phyloP scores from a whole-genome alignment of 2,113 vertebrate genomes.

The Carettochelys insculpta region DNA sequence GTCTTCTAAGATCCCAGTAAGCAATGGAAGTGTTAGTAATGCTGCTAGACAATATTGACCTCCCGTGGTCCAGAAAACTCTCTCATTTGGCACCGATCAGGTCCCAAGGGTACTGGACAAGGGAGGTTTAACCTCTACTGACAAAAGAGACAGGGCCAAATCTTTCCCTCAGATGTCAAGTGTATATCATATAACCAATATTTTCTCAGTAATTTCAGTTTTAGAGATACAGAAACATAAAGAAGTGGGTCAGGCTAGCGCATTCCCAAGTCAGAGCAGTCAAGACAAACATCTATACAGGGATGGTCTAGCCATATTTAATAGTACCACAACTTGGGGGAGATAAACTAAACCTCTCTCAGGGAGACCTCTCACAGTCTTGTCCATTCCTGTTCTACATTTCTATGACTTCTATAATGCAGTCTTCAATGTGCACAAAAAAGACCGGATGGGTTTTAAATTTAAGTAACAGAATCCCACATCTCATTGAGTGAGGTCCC shows the following conservation, averaged over 20 bases:
- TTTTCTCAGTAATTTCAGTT: background rate
- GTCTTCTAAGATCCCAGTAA: too few species aligned
- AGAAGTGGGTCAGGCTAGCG: background rate
- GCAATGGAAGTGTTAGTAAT: too few species aligned
- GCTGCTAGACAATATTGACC: too few species aligned
- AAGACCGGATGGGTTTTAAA: background rate
- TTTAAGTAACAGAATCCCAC: slow-evolving; percentile 9
- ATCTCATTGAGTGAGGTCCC: background rate
- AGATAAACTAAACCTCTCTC: background rate
- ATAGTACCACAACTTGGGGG: background rate
- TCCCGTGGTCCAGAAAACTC: too few species aligned
- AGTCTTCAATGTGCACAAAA: background rate
- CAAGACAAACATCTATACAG: background rate
- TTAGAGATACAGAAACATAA: background rate
- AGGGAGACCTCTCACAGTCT: background rate
- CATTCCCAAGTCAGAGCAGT: background rate
- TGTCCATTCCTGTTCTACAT: background rate
- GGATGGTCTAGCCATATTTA: background rate
- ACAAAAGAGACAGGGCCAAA: slow-evolving; percentile 24
- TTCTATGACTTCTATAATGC: background rate
- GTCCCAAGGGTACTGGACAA: too few species aligned
- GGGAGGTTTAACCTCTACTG: too few species aligned
- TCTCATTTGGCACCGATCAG: too few species aligned
- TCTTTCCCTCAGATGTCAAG: background rate
- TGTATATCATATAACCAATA: accelerated